phyloP scores from a whole-genome alignment of 2,797 vertebrate genomes.

The Sebastes diaconus region DNA sequence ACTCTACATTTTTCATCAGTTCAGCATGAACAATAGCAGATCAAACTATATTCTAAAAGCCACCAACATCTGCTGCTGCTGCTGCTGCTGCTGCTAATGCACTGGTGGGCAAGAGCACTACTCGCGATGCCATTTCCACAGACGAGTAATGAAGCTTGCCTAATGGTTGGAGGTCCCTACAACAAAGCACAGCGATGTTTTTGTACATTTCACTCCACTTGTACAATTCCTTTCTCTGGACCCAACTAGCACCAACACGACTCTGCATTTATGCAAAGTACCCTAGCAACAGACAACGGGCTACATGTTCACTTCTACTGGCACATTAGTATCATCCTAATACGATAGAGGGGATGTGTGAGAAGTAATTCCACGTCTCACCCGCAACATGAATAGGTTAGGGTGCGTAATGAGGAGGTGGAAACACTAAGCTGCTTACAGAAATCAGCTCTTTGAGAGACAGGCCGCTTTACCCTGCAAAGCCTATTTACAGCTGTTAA shows the following conservation, averaged over 20 bases:
- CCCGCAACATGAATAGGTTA: slow-evolving; percentile 73
- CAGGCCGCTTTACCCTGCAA: slow-evolving; percentile 68
- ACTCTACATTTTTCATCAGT: slow-evolving; percentile 11
- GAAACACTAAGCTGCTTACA: slow-evolving; percentile 80
- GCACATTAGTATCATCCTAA: slow-evolving; percentile 63
- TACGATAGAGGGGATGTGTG: slow-evolving; percentile 54
- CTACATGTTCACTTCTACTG: slow-evolving; percentile 48
- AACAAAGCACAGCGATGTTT: slow-evolving; percentile 21
- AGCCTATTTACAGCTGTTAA: slow-evolving; percentile 80
- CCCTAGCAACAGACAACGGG: slow-evolving; percentile 37
- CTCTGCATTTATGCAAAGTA: slow-evolving; percentile 11
- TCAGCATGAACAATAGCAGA: slow-evolving; percentile 28
- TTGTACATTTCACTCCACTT: slow-evolving; percentile 14
- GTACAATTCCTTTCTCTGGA: not conserved
- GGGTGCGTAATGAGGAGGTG: slow-evolving; percentile 79
- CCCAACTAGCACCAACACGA: not conserved
- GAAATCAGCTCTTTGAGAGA: slow-evolving; percentile 79
- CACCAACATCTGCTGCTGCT: slow-evolving; percentile 31
- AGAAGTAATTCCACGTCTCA: slow-evolving; percentile 69
- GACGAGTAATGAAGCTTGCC: slow-evolving; percentile 48
- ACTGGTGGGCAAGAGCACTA: slow-evolving; percentile 24
- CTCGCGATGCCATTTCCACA: slow-evolving; percentile 27
- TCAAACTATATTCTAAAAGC: slow-evolving; percentile 19
- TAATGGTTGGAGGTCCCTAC: slow-evolving; percentile 33
- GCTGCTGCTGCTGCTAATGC: slow-evolving; percentile 7